Base-by-base conservation (phyloP, 2,888 invertebrate genomes). In the Parnassius apollo region DNA sequence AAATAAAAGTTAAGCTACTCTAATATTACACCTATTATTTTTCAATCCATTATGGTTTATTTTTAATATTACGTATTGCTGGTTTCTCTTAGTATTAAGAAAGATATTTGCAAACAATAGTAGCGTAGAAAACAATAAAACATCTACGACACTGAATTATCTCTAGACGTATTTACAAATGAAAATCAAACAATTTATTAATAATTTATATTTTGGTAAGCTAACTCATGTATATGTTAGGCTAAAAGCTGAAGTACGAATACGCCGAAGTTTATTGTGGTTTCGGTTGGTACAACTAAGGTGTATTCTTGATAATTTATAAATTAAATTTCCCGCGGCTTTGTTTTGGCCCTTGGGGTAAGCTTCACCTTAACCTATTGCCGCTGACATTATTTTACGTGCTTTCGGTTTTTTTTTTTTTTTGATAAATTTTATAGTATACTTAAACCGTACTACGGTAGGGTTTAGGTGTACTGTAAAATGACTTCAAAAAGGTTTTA, bases 1-100 rank as follows among this genome's bases (percentile, higher is more conserved):
- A 61, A 56, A 56, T 42, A 45, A 45, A 46, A 52, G 22, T 42
- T 10, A 35, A 13, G 18, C 51, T 56, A 61, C 35, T 52, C 61
- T 57, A 44, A 51, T 13, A 46, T 49, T 57, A 52, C 18, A 12
- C 45, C 42, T 49, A 48, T 4, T 22, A 46, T 42, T 11, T 18
- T 46, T 42, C 46, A 48, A 57, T 52, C 53, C 57, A 62, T 46
- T 57, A 35, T 67, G 68, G 63, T 46, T 35, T 35, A 35, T 57
- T 66, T 70, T 71, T 71, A 73, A 74, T 73, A 73, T 75, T 78
- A 72, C 75, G 77, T 77, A 81, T 80, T 81, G 77, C 71, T 72
- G 70, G 35, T 35, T 35, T 35, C 35, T 70, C 64, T 61, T 54
- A 57, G 65, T 65, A 68, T 53, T 65, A 65, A 63, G 59, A 50